These are phyloP conservation scores for Siphlonurus alternatus DNA, from an alignment of 2,888 invertebrate genomes.

Conservation along the genomic window DNA sequence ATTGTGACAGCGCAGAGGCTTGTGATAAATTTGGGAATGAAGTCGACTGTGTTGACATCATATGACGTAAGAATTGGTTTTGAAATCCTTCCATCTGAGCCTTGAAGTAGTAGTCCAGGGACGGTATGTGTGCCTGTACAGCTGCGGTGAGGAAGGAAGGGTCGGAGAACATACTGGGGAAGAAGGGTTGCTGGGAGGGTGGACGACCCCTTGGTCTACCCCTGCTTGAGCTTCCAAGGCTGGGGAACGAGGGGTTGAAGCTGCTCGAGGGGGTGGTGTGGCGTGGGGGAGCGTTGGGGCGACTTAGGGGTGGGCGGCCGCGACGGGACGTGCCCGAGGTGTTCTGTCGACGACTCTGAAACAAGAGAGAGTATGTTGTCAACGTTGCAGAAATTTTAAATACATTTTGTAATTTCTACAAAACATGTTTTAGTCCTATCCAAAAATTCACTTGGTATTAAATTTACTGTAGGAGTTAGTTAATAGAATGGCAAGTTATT, in stretches of 20 bases:
- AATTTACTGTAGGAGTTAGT: too few species aligned
- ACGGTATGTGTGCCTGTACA: slow-evolving; percentile 8
- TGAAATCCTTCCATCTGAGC: slow-evolving; percentile 11
- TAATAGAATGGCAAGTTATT: too few species aligned
- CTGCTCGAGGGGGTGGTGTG: background rate
- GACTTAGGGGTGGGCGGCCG: background rate
- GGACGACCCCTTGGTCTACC: background rate
- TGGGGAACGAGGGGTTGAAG: background rate
- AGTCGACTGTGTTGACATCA: slow-evolving; percentile 6
- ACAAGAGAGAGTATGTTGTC: background rate
- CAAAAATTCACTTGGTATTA: too few species aligned
- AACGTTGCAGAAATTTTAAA: too few species aligned
- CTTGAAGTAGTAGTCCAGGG: slow-evolving; percentile 11
- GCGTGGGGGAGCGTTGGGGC: background rate
- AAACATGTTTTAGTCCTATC: too few species aligned
- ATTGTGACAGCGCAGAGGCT: too few species aligned
- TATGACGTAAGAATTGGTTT: slow-evolving; percentile 11
- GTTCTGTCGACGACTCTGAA: background rate
- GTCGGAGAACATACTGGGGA: slow-evolving; percentile 6
- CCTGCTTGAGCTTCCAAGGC: background rate
- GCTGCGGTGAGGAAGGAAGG: slow-evolving; percentile 7
- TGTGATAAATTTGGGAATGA: background rate
- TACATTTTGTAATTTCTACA: too few species aligned
- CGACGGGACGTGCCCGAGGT: background rate
- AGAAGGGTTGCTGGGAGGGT: background rate